Percentiles rank a stretch among this genome's conserved stretches.
Conservation (phyloP, 1,140 invertebrate genomes). For the Lordiphosa stackelbergi region DNA sequence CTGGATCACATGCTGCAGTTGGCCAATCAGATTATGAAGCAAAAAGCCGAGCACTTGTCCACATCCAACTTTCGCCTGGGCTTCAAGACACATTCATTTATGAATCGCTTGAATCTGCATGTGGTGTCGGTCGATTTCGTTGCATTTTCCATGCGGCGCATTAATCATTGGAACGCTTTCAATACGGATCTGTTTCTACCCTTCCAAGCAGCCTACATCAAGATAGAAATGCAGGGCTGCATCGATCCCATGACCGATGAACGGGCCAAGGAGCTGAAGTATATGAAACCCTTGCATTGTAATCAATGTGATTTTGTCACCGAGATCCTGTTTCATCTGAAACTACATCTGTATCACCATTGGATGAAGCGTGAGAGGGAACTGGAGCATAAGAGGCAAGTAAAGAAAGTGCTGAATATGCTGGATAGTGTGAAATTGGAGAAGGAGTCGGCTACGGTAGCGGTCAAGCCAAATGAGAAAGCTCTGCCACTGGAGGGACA, state of each 20-base stretch:
- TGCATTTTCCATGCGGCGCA: conserved; percentile 25
- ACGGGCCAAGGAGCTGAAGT: conserved; percentile 6
- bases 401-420: no score
- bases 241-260: conserved; percentile 32
- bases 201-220: conserved; percentile 31
- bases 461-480: no score
- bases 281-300: conserved; percentile 11
- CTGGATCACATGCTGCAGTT: conserved; percentile 56
- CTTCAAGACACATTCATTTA: conserved; percentile 41
- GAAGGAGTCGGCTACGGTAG: no score
- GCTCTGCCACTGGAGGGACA: no score
- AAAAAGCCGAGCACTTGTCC: conserved; percentile 23
- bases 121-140: conserved; percentile 57
- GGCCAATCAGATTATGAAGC: conserved; percentile 46
- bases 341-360: conserved; percentile 39
- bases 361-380: conserved; percentile 31
- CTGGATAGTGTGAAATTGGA: no score
- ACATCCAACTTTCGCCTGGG: conserved; percentile 42
- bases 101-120: conserved; percentile 44
- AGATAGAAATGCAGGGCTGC: conserved; percentile 26
- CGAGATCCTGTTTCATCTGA: conserved; percentile 14
- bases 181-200: conserved; percentile 48
- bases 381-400: neutral
- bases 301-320: conserved; percentile 53
- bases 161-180: conserved; percentile 52